Percentiles rank a stretch among this genome's conserved stretches.
These are phyloP conservation scores for Pagetopsis macropterus DNA, from an alignment of 2,797 vertebrate genomes.

Conservation along the genomic window DNA sequence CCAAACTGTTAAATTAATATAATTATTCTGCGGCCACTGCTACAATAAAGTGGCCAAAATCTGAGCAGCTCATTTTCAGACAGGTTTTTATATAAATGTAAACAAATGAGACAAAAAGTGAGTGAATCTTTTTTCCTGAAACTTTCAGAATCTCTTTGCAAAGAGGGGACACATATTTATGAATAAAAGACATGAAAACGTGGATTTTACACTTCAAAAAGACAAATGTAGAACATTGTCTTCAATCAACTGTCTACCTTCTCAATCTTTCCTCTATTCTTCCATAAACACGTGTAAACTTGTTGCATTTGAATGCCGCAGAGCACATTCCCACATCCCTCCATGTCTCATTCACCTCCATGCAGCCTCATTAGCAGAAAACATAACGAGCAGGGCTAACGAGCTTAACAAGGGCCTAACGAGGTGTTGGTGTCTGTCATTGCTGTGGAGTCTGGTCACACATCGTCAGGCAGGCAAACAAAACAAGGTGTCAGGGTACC, in stretches of 20 bases:
- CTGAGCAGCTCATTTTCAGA: no score
- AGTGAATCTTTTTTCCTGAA: no score
- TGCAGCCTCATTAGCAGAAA: constrained; percentile 67
- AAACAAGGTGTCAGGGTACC: constrained; percentile 62
- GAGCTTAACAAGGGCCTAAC: constrained; percentile 69
- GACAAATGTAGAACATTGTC: neutral
- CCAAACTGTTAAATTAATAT: no score
- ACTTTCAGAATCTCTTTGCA: no score
- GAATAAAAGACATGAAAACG: neutral
- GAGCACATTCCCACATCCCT: constrained; percentile 40
- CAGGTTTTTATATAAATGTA: no score
- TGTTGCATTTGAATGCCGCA: constrained; percentile 28
- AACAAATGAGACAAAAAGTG: no score
- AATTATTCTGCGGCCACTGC: no score
- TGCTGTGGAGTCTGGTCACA: constrained; percentile 57
- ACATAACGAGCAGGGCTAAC: constrained; percentile 67
- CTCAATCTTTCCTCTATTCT: neutral
- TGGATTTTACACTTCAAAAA: neutral
- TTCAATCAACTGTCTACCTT: neutral
- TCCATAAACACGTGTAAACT: neutral
- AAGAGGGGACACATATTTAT: no score
- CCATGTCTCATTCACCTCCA: constrained; percentile 63
- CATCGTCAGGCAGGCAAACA: constrained; percentile 60
- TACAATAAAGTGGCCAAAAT: no score
- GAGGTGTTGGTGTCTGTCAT: constrained; percentile 67